Conservation (phyloP, 2,113 vertebrate genomes). For the Triplophysa tibetana region DNA sequence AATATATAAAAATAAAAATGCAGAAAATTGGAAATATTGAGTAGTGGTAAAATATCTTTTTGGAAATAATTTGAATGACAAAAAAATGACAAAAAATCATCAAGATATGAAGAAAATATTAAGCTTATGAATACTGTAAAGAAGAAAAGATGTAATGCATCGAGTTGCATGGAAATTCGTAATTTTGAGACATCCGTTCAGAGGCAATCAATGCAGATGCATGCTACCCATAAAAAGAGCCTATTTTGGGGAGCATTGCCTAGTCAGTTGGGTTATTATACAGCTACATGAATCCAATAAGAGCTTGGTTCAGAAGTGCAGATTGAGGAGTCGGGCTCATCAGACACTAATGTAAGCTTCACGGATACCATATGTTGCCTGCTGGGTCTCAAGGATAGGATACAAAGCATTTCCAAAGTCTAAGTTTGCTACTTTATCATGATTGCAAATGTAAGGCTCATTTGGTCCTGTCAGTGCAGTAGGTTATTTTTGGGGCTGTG, state of each 20-base stretch:
- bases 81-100: no score
- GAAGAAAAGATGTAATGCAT: not conserved
- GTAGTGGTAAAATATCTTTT: no score
- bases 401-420: not conserved
- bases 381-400: not conserved
- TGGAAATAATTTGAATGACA: no score
- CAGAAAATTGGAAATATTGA: no score
- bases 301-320: not conserved
- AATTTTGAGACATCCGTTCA: not conserved
- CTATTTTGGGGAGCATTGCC: not conserved
- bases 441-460: not conserved
- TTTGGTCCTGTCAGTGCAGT: not conserved
- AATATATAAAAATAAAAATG: no score
- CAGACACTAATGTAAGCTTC: not conserved
- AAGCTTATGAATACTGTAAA: not conserved
- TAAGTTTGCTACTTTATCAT: not conserved
- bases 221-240: not conserved
- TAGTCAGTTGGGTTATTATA: not conserved
- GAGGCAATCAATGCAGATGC: conserved; percentile 11
- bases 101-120: no score
- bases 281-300: not conserved
- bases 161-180: not conserved
- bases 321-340: not conserved
- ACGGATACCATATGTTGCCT: not conserved
- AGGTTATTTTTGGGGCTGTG: not conserved